Evolutionary conservation across 2,888 invertebrate genomes (phyloP).

Genomic region (Platerodrilus igneus): DNA sequence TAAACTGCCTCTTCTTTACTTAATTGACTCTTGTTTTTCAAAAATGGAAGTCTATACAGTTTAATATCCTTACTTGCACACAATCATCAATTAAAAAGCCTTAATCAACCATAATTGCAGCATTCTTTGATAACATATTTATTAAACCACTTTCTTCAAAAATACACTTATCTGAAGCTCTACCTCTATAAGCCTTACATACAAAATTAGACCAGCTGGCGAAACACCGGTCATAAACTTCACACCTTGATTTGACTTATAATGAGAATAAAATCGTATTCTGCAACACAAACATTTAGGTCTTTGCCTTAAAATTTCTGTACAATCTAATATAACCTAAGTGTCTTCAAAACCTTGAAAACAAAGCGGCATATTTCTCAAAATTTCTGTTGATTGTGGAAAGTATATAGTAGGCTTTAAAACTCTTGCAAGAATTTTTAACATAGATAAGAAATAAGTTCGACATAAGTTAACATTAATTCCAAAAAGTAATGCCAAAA

Average conservation of each 20-base stretch:
- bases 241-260: constrained; percentile 26
- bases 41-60: too few relatives aligned
- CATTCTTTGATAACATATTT: constrained; percentile 13
- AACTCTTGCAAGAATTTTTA: too few relatives aligned
- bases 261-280: constrained; percentile 28
- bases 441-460: too few relatives aligned
- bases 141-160: constrained; percentile 20
- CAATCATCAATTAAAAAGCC: constrained; percentile 13
- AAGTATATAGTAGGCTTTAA: too few relatives aligned
- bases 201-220: constrained; percentile 29
- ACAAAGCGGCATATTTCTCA: constrained; percentile 28
- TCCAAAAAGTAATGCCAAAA: too few relatives aligned
- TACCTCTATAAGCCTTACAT: constrained; percentile 27
- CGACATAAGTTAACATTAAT: too few relatives aligned
- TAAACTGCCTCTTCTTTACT: background rate
- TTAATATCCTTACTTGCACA: too few relatives aligned
- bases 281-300: constrained; percentile 28
- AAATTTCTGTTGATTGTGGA: too few relatives aligned
- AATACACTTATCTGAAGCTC: constrained; percentile 27
- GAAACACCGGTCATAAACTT: constrained; percentile 30
- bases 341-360: constrained; percentile 26
- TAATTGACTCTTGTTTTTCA: too few relatives aligned
- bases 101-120: constrained; percentile 27
- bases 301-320: constrained; percentile 26
- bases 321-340: constrained; percentile 31